A percentile compares a stretch with the other conserved stretches of the same genome.
phyloP scores from a whole-genome alignment of 1,140 invertebrate species.

The Sitobion miscanthi region DNA sequence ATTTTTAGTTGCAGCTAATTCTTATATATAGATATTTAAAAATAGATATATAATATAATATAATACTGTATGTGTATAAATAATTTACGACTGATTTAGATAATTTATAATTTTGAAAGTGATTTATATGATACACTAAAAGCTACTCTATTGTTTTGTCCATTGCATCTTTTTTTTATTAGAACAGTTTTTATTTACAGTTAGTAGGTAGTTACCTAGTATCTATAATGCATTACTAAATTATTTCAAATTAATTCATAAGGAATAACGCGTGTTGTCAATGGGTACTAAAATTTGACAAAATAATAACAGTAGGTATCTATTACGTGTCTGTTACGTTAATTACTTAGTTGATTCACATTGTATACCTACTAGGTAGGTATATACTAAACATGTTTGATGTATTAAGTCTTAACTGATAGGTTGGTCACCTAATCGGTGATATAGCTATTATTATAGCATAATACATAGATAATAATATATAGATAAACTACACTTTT shows the following conservation, averaged over 20 bases:
- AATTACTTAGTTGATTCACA: background rate
- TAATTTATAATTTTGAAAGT: background rate
- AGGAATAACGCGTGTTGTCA: too few species aligned
- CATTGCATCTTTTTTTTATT: background rate
- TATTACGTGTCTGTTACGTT: background rate
- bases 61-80: background rate
- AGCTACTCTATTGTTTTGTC: background rate
- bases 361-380: background rate
- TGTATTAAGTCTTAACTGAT: background rate
- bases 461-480: background rate
- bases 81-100: background rate
- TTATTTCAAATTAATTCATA: background rate
- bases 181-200: background rate
- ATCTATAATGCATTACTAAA: background rate
- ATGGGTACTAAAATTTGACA: background rate
- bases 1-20: constrained; percentile 1
- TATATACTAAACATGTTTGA: background rate
- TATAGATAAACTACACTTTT: background rate
- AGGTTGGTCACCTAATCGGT: background rate
- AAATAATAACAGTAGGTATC: background rate
- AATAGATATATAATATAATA: background rate
- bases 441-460: background rate
- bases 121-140: background rate
- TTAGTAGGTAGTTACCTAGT: background rate
- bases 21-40: background rate